These are phyloP conservation scores for Gallinago undulata DNA, from an alignment of 2,113 vertebrate genomes.

Conservation along the genomic window DNA sequence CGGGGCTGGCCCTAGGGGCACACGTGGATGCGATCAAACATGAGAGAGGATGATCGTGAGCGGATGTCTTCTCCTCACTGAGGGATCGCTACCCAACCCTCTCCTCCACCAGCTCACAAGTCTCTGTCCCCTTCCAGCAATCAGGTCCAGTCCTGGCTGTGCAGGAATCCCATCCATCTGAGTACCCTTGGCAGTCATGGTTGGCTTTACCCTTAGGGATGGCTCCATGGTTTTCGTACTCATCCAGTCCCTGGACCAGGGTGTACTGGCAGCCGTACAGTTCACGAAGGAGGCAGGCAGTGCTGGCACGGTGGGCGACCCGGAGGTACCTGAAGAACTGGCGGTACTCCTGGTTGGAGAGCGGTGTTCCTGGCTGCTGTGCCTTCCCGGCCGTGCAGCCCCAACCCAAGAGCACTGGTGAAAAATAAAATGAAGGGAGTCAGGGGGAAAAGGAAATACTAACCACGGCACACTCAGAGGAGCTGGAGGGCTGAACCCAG, in stretches of 20 bases:
- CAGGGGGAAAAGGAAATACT: neutral
- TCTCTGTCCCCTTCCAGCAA: neutral
- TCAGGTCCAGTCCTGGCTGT: neutral
- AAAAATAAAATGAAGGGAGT: neutral
- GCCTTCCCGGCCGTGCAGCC: neutral
- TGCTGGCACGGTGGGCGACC: neutral
- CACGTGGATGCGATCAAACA: accelerated
- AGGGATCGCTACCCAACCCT: neutral
- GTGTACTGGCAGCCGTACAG: slow-evolving; percentile 34
- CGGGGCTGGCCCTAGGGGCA: neutral
- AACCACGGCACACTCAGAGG: accelerated
- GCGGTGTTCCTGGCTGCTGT: neutral
- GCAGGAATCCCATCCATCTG: neutral
- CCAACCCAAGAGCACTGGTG: slow-evolving; percentile 14
- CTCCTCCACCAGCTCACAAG: neutral
- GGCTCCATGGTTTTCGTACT: slow-evolving; percentile 43
- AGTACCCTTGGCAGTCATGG: neutral
- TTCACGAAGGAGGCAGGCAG: slow-evolving; percentile 1
- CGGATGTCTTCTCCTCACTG: neutral
- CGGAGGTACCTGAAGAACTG: slow-evolving; percentile 33
- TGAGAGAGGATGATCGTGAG: neutral
- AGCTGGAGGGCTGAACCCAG: neutral
- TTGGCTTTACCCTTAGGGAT: slow-evolving; percentile 50
- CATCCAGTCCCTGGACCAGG: neutral
- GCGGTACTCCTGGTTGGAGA: slow-evolving; percentile 26